A percentile compares a stretch with the other conserved stretches of the same genome.
phyloP scores from a whole-genome alignment of 2,113 vertebrate genomes.

The Vombatus ursinus region DNA sequence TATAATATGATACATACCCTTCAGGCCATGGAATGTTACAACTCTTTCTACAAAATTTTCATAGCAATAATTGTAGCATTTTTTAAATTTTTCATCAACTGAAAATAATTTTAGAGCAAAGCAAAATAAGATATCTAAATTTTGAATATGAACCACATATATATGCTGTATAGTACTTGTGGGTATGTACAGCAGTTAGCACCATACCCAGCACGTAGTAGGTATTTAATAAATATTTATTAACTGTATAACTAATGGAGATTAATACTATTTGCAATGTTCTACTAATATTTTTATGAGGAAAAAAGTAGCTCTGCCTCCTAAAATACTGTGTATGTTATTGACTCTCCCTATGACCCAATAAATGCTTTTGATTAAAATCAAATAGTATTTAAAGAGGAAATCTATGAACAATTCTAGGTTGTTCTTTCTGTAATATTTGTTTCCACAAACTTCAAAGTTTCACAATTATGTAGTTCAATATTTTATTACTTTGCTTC shows the following conservation, averaged over 20 bases:
- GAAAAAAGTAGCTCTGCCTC: background rate
- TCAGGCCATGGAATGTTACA: constrained; percentile 33
- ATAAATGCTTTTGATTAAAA: background rate
- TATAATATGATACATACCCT: constrained; percentile 63
- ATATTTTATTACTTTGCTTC: background rate
- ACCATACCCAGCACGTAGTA: background rate
- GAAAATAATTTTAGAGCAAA: constrained; percentile 46
- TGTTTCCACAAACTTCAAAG: background rate
- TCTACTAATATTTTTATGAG: background rate
- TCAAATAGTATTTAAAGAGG: background rate
- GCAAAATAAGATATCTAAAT: constrained; percentile 53
- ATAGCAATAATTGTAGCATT: constrained; percentile 56
- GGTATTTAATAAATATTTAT: background rate
- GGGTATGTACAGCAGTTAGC: background rate
- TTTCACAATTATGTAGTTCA: background rate
- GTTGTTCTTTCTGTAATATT: background rate
- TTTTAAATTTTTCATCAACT: constrained; percentile 34
- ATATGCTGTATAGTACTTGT: constrained; percentile 7
- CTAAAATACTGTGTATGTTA: background rate
- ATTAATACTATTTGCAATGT: background rate
- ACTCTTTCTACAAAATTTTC: constrained; percentile 48
- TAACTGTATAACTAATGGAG: background rate
- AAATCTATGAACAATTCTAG: background rate
- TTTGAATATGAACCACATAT: constrained; percentile 58
- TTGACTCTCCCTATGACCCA: background rate